A percentile compares a stretch with the other conserved stretches of the same genome.
Conservation (phyloP, 2,797 vertebrate genomes). For the Amblyraja radiata region DNA sequence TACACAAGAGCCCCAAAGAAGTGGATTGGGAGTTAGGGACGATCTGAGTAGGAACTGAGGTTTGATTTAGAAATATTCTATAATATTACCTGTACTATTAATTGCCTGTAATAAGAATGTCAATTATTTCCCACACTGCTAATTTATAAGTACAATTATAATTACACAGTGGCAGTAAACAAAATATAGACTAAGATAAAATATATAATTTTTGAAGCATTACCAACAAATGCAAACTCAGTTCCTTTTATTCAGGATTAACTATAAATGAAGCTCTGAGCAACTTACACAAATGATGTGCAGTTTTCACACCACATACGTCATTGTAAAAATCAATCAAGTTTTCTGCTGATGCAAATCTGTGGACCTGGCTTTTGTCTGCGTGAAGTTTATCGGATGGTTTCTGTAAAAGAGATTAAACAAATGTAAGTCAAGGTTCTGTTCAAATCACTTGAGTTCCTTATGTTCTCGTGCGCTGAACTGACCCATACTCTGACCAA, state of each 20-base stretch:
- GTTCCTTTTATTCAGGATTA: too few relatives aligned
- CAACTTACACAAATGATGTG: too few relatives aligned
- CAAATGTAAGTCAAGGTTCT: not conserved
- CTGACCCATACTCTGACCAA: not conserved
- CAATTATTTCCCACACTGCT: not conserved
- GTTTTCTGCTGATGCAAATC: too few relatives aligned
- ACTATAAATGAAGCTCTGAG: too few relatives aligned
- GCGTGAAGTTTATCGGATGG: too few relatives aligned
- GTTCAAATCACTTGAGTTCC: not conserved
- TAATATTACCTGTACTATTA: not conserved
- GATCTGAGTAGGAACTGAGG: not conserved
- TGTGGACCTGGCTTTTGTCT: too few relatives aligned
- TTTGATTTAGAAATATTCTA: not conserved
- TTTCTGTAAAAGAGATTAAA: not conserved
- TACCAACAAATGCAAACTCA: not conserved
- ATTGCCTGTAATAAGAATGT: not conserved
- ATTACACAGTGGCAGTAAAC: not conserved
- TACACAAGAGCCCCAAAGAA: too few relatives aligned
- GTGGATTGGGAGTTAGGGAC: too few relatives aligned
- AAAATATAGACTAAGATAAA: not conserved
- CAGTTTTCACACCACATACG: too few relatives aligned
- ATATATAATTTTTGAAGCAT: not conserved
- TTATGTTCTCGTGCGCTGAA: not conserved
- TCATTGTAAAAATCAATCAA: too few relatives aligned
- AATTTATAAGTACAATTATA: not conserved